phyloP scores from a whole-genome alignment of 2,888 invertebrate species.

The Pterostichus madidus region DNA sequence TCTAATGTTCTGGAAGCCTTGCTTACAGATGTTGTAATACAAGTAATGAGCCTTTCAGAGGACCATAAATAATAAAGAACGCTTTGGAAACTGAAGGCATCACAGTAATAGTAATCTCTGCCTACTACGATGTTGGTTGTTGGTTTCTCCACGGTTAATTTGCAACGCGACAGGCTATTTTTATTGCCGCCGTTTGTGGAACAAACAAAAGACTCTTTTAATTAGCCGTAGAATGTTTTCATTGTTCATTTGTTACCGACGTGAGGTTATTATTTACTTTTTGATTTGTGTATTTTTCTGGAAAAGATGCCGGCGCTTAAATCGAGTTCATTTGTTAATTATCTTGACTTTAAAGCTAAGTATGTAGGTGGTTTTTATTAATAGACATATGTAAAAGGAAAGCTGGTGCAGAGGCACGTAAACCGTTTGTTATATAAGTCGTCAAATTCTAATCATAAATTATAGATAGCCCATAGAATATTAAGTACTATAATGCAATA shows the following conservation, averaged over 20 bases:
- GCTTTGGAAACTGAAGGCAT: conserved; percentile 23
- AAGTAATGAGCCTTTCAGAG: conserved; percentile 35
- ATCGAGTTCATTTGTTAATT: neutral
- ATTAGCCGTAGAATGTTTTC: conserved; percentile 19
- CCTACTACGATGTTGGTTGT: neutral
- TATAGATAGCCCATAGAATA: conserved; percentile 34
- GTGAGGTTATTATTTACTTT: conserved; percentile 5
- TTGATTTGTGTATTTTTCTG: neutral
- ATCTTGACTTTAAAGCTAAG: neutral
- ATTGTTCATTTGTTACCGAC: conserved; percentile 23
- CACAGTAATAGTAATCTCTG: neutral
- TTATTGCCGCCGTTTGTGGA: neutral
- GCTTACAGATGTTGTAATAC: conserved; percentile 25
- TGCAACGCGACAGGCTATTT: neutral
- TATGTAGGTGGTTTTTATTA: conserved; percentile 1
- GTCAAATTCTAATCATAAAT: conserved; percentile 43
- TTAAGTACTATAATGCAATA: conserved; percentile 18
- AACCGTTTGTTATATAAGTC: conserved; percentile 25
- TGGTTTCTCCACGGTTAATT: conserved; percentile 9
- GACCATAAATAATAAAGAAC: conserved; percentile 21
- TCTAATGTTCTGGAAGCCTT: conserved; percentile 35
- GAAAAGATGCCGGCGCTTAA: too few relatives aligned
- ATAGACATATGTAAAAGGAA: neutral
- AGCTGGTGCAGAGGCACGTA: conserved; percentile 4
- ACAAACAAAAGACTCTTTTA: conserved; percentile 19